A percentile compares a stretch with the other conserved stretches of the same genome.
Evolutionary conservation across 1,140 invertebrate species (phyloP).

Genomic region (Brachionus plicatilis): DNA sequence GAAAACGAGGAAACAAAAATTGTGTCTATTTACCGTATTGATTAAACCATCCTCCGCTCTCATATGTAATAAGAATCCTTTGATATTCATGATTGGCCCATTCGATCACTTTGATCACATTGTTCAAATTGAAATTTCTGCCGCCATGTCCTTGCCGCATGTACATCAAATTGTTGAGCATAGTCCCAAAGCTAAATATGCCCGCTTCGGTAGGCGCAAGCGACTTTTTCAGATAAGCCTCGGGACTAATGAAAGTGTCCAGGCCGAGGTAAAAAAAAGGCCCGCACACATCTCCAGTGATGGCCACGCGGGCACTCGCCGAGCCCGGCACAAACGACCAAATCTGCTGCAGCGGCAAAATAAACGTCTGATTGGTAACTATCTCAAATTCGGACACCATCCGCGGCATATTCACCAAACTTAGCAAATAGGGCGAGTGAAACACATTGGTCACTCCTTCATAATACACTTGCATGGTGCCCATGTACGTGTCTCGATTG

Average conservation of each 20-base stretch:
- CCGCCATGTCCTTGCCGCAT: constrained; percentile 61
- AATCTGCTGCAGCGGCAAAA: constrained; percentile 78
- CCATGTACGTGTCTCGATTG: not conserved
- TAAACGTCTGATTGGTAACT: constrained; percentile 80
- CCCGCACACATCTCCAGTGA: constrained; percentile 78
- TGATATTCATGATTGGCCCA: constrained; percentile 31
- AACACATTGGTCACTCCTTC: constrained; percentile 83
- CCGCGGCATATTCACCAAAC: constrained; percentile 81
- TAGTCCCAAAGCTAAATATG: constrained; percentile 89
- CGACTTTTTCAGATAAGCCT: constrained; percentile 49
- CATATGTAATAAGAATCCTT: not conserved
- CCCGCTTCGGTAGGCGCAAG: constrained; percentile 83
- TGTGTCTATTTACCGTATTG: not conserved
- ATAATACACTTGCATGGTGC: constrained; percentile 59
- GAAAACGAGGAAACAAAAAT: too few relatives aligned
- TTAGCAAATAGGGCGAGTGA: constrained; percentile 82
- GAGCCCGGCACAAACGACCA: constrained; percentile 91
- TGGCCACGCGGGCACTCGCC: constrained; percentile 69
- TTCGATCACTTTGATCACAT: not conserved
- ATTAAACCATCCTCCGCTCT: constrained; percentile 47
- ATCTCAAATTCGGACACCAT: constrained; percentile 92
- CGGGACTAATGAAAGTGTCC: constrained; percentile 47
- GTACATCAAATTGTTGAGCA: constrained; percentile 81
- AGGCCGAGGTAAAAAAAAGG: constrained; percentile 67
- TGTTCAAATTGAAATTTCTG: not conserved